Base-by-base conservation (phyloP, 2,888 invertebrate genomes). In the Hirtodrosophila alboralis region DNA sequence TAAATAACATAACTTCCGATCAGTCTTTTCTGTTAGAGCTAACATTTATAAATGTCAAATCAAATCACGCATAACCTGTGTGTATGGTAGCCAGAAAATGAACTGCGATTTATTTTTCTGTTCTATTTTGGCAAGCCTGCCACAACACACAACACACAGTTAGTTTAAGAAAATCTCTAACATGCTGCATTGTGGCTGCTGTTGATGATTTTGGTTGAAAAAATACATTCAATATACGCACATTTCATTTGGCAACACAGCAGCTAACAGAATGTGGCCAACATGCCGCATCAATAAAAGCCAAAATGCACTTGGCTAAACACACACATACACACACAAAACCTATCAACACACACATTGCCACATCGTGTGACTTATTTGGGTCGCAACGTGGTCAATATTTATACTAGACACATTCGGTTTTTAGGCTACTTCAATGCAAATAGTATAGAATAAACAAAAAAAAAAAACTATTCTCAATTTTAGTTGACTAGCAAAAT, bases 271-370 rank as follows among this genome's bases (percentile, higher is more conserved):
- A 53, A 51, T 77, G 77, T 72, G 64, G 64, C 61, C 72, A 66
- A 62, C 56, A 65, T 80, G 80, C 31, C 62, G 62, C 75, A 64
- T 62, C 62, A 65, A 77, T 77, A 77, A 81, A 79, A 75, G 75
- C 75, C 68, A 57, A 79, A 79, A 68, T 84, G 83, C 83, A 84
- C 84, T 79, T 64, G 67, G 43, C 68, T 61, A 84, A 81, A 51
- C 23, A 68, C 54, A 38, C 13, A 36, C 14, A 21, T 26, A 48
- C 26, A 26, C 38, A 51, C 23, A 5, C 23, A 23, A 4, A 23
- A 3, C 23, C 1, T 7, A 4, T 6, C 23, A 23, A 3, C 23
- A 8, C 0, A 21, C 18, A 18, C 18, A 18, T 16, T 3, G 26
- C 27, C 28, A 8, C 36, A 41, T 14, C 28, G 47, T 33, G 49